A percentile compares a stretch with the other conserved stretches of the same genome.
Conservation (phyloP, 2,888 invertebrate genomes). For the Trypoxylon attenuatum region DNA sequence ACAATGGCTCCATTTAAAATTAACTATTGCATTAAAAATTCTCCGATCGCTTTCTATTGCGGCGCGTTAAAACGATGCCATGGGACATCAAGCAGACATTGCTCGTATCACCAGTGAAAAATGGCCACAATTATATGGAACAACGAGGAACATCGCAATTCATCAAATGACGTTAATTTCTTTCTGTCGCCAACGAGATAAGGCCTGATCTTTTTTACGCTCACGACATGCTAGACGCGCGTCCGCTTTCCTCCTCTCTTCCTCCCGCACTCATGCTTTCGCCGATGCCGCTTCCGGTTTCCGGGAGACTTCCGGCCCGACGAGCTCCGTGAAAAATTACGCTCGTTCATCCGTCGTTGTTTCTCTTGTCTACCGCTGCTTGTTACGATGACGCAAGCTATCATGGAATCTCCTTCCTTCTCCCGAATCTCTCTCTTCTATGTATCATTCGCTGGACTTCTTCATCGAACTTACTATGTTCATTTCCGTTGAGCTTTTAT, state of each 20-base stretch:
- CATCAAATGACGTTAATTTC: conserved; percentile 40
- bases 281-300: conserved; percentile 57
- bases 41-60: neutral
- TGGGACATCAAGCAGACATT: conserved; percentile 3
- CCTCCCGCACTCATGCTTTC: conserved; percentile 39
- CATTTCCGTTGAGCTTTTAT: no score
- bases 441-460: conserved; percentile 3
- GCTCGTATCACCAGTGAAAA: conserved; percentile 16
- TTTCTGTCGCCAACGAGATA: conserved; percentile 29
- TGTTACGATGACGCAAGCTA: conserved; percentile 39
- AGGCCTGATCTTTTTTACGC: conserved; percentile 23
- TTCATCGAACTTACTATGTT: no score
- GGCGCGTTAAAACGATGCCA: neutral
- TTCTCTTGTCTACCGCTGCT: conserved; percentile 29
- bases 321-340: conserved; percentile 60
- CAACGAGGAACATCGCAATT: conserved; percentile 30
- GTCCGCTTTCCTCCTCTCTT: conserved; percentile 34
- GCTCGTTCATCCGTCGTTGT: conserved; percentile 28
- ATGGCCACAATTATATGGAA: conserved; percentile 32
- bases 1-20: neutral
- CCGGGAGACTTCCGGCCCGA: conserved; percentile 48
- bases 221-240: conserved; percentile 17
- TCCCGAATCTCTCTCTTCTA: conserved; percentile 2
- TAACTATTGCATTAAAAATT: neutral
- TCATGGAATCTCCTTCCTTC: conserved; percentile 37